Conservation (phyloP, 2,797 vertebrate genomes). For the Megalops cyprinoides region DNA sequence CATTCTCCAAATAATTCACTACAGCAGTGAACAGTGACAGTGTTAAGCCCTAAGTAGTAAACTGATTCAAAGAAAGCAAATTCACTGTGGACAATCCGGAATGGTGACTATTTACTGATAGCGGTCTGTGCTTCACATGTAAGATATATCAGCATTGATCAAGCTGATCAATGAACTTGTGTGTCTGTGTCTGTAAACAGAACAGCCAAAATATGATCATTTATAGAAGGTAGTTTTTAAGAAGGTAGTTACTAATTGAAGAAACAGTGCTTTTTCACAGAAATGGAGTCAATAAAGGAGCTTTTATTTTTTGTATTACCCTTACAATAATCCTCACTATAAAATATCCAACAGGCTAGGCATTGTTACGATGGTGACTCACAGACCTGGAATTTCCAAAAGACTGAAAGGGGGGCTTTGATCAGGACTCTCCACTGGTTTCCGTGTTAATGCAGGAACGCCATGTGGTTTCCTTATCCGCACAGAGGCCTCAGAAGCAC, state of each 20-base stretch:
- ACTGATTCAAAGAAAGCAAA: too few relatives aligned
- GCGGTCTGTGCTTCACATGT: too few relatives aligned
- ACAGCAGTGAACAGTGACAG: neutral
- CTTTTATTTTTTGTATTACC: neutral
- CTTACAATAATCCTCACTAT: neutral
- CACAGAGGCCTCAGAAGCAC: neutral
- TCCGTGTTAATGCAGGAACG: conserved; percentile 12
- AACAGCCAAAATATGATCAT: neutral
- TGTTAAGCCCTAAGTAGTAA: too few relatives aligned
- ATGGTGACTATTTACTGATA: too few relatives aligned
- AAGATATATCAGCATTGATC: neutral
- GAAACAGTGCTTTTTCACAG: neutral
- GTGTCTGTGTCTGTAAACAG: neutral
- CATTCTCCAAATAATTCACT: neutral
- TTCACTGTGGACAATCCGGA: too few relatives aligned
- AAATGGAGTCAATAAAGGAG: neutral
- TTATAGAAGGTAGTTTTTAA: neutral
- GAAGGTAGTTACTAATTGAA: neutral
- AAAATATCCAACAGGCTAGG: neutral
- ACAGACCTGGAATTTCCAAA: neutral
- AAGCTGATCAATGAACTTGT: neutral
- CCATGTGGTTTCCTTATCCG: conserved; percentile 33
- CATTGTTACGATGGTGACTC: neutral
- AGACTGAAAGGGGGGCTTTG: neutral
- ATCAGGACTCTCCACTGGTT: neutral